Base-by-base conservation (phyloP, 2,888 invertebrate genomes). In the Tortrix viridana region DNA sequence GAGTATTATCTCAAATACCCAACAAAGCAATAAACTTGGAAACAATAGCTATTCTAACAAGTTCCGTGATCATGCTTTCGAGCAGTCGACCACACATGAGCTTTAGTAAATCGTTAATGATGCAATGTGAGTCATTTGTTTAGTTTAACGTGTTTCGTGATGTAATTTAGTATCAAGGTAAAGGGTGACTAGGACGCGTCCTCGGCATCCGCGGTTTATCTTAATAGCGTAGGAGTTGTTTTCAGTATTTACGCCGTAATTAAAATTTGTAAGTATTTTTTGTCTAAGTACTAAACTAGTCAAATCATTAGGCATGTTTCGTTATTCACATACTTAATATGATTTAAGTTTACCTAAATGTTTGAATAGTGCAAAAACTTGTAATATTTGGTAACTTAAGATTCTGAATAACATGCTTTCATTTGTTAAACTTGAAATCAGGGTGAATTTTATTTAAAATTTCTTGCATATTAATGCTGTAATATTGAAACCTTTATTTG, bases 161-260 rank as follows among this genome's bases (percentile, higher is more conserved):
- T 71, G 74, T 80, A 79, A 81, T 85, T 80, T 79, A 75, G 84
- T 81, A 84, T 77, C 85, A 86, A 86, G 87, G 85, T 76, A 68
- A 79, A 65, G 75, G 73, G 71, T 59, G 67, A 71, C 65, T 63
- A 64, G 67, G 70, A 64, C 41, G 61, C 64, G 63, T 22, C 60
- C 68, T 5, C 67, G 58, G 54, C 71, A 67, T 74, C 70, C 64
- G 69, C 60, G 12, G 63, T 59, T 69, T 74, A 77, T 71, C 74
- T 68, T 20, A 19, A 49, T 50, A 56, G 52, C 48, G 69, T 54
- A 65, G 63, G 47, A 53, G 26, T 60, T 38, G 16, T 19, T 37
- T 43, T 19, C 38, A 22, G 32, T 18, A 7, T 44, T 20, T 37
- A 44, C 19, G 19, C 12, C 44, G 37, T 38, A 44, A 44, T 12